phyloP scores from a whole-genome alignment of 2,888 invertebrate genomes.

The Drosophila neonasuta region DNA sequence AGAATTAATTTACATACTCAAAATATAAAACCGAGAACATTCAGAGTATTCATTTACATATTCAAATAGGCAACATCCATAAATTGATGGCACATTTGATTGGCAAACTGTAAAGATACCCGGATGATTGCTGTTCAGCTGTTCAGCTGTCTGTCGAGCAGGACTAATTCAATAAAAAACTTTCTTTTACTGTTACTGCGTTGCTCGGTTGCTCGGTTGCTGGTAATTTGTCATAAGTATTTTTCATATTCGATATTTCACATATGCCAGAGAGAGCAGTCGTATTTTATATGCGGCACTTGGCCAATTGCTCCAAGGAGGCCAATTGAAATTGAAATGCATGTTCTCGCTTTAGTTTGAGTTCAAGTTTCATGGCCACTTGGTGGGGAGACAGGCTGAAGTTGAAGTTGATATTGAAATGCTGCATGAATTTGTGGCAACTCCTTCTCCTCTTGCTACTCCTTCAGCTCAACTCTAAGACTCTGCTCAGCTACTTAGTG shows the following conservation, averaged over 20 bases:
- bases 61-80: too few species aligned
- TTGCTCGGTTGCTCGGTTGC: background rate
- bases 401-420: constrained; percentile 43
- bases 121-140: background rate
- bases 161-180: constrained; percentile 2
- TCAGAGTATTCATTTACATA: too few species aligned
- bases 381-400: constrained; percentile 15
- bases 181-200: background rate
- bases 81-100: background rate
- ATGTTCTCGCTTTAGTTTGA: constrained; percentile 13
- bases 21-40: too few species aligned
- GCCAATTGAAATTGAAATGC: constrained; percentile 43
- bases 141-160: background rate
- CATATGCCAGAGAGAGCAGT: background rate
- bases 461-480: too few species aligned
- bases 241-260: background rate
- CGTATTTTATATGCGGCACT: constrained; percentile 24
- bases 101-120: background rate
- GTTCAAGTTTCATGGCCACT: constrained; percentile 35
- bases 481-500: background rate
- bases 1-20: too few species aligned
- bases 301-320: constrained; percentile 20
- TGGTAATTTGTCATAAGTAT: background rate
- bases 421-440: background rate
- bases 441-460: background rate